Conservation (phyloP, 2,888 invertebrate genomes). For the Choreutis nemorana region DNA sequence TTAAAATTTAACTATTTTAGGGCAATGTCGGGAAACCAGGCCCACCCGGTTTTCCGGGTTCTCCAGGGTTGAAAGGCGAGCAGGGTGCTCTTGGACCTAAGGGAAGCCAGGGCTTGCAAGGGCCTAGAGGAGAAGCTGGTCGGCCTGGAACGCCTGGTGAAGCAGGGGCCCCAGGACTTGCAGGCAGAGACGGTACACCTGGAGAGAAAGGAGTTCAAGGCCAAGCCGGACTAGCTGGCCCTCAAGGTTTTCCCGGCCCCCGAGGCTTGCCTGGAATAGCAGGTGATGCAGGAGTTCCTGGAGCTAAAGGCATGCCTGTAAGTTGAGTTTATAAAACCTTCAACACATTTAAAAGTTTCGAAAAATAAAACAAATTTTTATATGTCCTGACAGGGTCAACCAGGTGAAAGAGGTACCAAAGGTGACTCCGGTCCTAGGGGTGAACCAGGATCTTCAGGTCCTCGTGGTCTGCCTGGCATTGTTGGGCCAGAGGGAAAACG, state of each 20-base stretch:
- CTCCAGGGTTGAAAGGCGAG: constrained; percentile 83
- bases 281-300: constrained; percentile 77
- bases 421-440: constrained; percentile 82
- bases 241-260: constrained; percentile 84
- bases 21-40: constrained; percentile 85
- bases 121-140: constrained; percentile 82
- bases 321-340: constrained; percentile 15
- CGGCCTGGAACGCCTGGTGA: constrained; percentile 81
- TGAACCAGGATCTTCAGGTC: constrained; percentile 75
- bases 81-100: constrained; percentile 77
- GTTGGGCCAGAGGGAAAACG: constrained; percentile 82
- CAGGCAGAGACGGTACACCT: constrained; percentile 82
- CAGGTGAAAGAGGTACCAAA: constrained; percentile 82
- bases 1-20: constrained; percentile 42
- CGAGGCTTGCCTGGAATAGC: constrained; percentile 78
- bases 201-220: constrained; percentile 85
- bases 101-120: constrained; percentile 84
- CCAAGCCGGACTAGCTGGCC: constrained; percentile 73
- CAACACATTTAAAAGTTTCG: not conserved
- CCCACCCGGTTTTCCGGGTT: constrained; percentile 85
- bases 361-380: constrained; percentile 7
- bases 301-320: constrained; percentile 79
- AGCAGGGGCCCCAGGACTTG: constrained; percentile 74
- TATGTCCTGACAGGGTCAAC: constrained; percentile 63
- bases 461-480: constrained; percentile 78